Percentiles rank a stretch among this genome's conserved stretches.
These are phyloP conservation scores for Petrolisthes manimaculis DNA, from an alignment of 2,888 invertebrate species.

Conservation along the genomic window DNA sequence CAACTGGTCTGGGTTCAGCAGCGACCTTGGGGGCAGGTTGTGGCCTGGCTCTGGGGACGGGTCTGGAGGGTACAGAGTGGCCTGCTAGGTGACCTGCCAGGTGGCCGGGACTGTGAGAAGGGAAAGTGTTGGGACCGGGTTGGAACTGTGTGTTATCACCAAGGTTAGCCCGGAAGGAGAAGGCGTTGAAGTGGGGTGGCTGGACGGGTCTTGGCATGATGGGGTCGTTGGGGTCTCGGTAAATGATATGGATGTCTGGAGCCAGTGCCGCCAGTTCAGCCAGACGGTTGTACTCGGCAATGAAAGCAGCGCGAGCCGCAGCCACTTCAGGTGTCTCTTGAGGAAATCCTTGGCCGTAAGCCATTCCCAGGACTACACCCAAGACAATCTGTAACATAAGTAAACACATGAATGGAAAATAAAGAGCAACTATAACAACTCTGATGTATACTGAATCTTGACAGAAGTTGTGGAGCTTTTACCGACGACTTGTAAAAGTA, in stretches of 20 bases:
- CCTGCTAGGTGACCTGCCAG: constrained; percentile 55
- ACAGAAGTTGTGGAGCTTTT: too few relatives aligned
- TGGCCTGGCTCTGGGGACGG: neutral
- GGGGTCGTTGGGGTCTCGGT: constrained; percentile 47
- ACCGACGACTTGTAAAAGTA: too few relatives aligned
- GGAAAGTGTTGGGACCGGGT: constrained; percentile 58
- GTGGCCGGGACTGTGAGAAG: constrained; percentile 33
- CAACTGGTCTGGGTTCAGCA: neutral
- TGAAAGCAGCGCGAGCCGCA: constrained; percentile 53
- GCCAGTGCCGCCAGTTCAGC: constrained; percentile 58
- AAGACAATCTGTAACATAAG: constrained; percentile 47
- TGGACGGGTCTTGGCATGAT: neutral
- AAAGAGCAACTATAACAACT: too few relatives aligned
- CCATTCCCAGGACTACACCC: constrained; percentile 61
- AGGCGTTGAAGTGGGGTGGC: constrained; percentile 42
- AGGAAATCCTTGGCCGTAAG: constrained; percentile 61
- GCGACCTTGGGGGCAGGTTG: neutral
- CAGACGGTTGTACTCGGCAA: constrained; percentile 63
- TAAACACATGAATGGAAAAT: too few relatives aligned
- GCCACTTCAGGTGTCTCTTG: constrained; percentile 57
- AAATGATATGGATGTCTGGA: constrained; percentile 64
- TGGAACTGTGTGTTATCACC: constrained; percentile 38
- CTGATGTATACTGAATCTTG: too few relatives aligned
- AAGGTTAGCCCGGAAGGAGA: constrained; percentile 50
- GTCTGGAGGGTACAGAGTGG: constrained; percentile 16